Evolutionary conservation across 2,797 vertebrate species (phyloP), one percentile per base, ranked within the genome.

Genomic region (Gouania willdenowi): DNA sequence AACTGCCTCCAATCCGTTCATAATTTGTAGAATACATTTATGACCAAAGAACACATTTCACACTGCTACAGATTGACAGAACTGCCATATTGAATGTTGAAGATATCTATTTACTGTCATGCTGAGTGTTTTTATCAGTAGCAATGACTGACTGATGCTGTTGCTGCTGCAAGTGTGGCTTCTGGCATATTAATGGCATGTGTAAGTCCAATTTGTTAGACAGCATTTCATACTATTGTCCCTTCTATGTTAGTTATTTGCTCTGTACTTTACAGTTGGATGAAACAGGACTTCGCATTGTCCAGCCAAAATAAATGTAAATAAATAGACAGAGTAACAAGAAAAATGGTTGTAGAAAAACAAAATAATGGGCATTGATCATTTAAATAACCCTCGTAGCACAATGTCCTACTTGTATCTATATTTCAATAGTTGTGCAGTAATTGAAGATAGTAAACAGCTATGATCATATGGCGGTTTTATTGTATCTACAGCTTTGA

Each of bases 61-160:
- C 82, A 85, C 79, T 77, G 75, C 82, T 88, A 87, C 79, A 83
- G 82, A 84, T 77, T 83, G 67, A 85, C 86, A 83, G 82, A 89
- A 86, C 82, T 87, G 83, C 83, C 82, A 87, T 86, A 77, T 85
- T 76, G 74, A 85, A 86, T 86, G 76, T 86, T 81, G n/a, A 86
- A 88, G 77, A 86, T 85, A 82, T 84, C 77, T 89, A 89, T 82
- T 87, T 82, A 85, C 81, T 85, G 84, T 85, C 88, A 91, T 90
- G 89, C 89, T 86, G 81, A 76, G 73, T 84, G 71, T 77, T 85
- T 84, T 79, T 72, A 71, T 83, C 86, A 86, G 85, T 82, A 77
- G 59, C 73, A 76, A 80, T 79, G 73, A 70, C 70, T 78, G 68
- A 83, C 79, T 81, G 83, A 87, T 84, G 85, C 75, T 83, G 75